These are phyloP conservation scores for Macrotis lagotis DNA, from an alignment of 2,113 vertebrate species.

Conservation along the genomic window DNA sequence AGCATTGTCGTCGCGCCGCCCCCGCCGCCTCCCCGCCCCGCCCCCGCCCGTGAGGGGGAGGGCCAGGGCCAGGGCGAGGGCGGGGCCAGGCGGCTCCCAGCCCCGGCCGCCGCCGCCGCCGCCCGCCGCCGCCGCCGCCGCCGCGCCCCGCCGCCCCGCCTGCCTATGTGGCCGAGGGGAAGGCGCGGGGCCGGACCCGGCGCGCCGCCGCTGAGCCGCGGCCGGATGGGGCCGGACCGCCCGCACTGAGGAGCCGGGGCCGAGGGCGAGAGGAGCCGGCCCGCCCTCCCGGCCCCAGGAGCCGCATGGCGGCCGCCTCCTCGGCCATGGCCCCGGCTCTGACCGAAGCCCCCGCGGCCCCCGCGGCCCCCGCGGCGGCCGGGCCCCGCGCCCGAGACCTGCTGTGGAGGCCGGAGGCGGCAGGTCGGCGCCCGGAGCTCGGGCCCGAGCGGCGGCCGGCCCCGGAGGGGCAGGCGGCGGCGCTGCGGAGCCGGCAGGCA, in stretches of 20 bases:
- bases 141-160: background rate
- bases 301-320: background rate
- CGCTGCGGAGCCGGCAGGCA: slow-evolving; percentile 66
- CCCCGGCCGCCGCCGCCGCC: background rate
- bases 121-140: background rate
- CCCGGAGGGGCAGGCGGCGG: background rate
- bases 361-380: background rate
- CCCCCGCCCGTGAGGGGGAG: background rate
- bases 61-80: background rate
- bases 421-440: background rate
- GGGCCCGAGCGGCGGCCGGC: background rate
- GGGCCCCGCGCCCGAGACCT: background rate
- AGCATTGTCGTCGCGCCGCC: background rate
- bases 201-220: background rate
- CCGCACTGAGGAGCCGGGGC: background rate
- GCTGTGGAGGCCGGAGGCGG: background rate
- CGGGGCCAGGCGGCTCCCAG: background rate
- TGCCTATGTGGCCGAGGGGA: slow-evolving; percentile 11
- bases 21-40: background rate
- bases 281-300: background rate
- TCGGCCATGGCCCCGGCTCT: background rate
- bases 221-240: background rate
- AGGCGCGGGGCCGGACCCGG: background rate
- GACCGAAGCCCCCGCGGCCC: background rate
- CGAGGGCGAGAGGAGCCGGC: background rate